These are phyloP conservation scores for Drosophila paranaensis DNA, from an alignment of 2,888 invertebrate species.

Conservation along the genomic window DNA sequence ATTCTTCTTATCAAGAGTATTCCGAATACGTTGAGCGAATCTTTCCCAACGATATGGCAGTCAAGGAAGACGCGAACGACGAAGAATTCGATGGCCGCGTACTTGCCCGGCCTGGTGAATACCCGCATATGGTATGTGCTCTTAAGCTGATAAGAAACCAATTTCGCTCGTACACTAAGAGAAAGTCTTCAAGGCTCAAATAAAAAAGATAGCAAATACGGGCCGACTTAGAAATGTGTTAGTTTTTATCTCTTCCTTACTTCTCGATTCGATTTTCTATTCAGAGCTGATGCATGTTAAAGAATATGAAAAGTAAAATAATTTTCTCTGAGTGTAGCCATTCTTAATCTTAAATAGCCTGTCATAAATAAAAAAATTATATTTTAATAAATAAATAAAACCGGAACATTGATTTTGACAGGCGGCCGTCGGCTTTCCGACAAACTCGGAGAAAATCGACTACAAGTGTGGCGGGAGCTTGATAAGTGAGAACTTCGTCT, in stretches of 20 bases:
- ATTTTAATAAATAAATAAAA: no score
- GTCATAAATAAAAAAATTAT: no score
- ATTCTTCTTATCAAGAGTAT: conserved; percentile 66
- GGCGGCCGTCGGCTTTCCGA: conserved; percentile 75
- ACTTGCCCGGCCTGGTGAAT: conserved; percentile 81
- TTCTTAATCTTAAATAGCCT: neutral
- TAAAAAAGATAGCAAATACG: neutral
- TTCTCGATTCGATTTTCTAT: no score
- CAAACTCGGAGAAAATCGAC: conserved; percentile 51
- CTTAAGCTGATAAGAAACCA: conserved; percentile 11
- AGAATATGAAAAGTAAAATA: no score
- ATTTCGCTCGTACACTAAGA: conserved; percentile 3
- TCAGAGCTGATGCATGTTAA: neutral
- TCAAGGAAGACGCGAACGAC: conserved; percentile 71
- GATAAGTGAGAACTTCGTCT: conserved; percentile 80
- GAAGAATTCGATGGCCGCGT: conserved; percentile 81
- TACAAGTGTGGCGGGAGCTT: conserved; percentile 84
- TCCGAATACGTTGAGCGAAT: conserved; percentile 81
- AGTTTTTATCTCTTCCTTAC: neutral
- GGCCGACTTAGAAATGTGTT: neutral
- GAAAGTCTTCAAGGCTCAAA: neutral
- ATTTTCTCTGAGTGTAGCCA: conserved; percentile 2
- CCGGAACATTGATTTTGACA: conserved; percentile 33
- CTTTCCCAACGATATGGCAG: conserved; percentile 75
- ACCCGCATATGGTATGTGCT: conserved; percentile 83